Base-by-base conservation (phyloP, 53 echinoderm and acorn worm species). In the Arbacia lixula region DNA sequence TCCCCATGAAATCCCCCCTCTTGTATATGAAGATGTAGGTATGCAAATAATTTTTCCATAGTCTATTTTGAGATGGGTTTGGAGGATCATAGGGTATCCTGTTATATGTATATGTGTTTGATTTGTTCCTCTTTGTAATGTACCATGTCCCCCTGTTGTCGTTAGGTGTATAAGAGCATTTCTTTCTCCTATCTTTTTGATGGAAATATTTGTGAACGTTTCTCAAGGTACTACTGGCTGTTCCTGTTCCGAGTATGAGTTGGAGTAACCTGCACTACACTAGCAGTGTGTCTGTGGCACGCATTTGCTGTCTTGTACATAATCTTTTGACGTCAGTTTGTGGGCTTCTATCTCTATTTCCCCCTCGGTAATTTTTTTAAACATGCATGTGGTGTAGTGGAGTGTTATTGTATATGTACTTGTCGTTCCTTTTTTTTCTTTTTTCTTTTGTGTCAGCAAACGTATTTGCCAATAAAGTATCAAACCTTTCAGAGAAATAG, bases 401-500 rank as follows among this genome's bases (percentile, higher is more conserved):
- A 42, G 79, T 79, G 79, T 79, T 60, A 27, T 12, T 75, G 75
- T 75, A 75, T 28, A 58, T 58, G 39, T 58, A 60, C 25, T 38
- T 76, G n/a, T n/a, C n/a, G n/a, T n/a, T n/a, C n/a, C n/a, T n/a
- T n/a, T n/a, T n/a, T n/a, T n/a, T n/a, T n/a, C n/a, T n/a, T 54
- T 2, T 46, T 55, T 60, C 17, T 39, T 39, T 79, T 61, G 58
- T 79, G 79, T 79, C 79, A 79, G 79, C 79, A 79, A 79, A 79
- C 79, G 79, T 79, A 79, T 79, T 79, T 79, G 79, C 79, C 79
- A 79, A 79, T 79, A 79, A 79, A 79, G 79, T 79, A 79, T 79
- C 79, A 60, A 79, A 79, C 79, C 79, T 79, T 79, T 79, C 79
- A 79, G 79, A 79, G 79, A 60, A 79, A 53, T 35, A 75, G 53